These are phyloP conservation scores for Acronicta psi DNA, from an alignment of 2,888 invertebrate genomes.

Conservation along the genomic window DNA sequence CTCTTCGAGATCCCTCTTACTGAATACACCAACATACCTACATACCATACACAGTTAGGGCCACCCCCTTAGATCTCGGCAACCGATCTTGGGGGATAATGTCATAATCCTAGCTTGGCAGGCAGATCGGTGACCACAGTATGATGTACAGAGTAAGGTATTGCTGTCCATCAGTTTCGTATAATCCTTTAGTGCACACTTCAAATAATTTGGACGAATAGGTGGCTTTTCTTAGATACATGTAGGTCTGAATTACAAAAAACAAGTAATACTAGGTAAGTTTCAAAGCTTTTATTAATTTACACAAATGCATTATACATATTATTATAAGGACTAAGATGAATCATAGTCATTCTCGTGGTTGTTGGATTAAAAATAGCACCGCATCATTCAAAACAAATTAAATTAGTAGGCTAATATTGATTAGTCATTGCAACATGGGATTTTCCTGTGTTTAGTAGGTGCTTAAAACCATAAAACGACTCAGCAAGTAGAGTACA, in stretches of 20 bases:
- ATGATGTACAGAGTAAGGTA: constrained; percentile 31
- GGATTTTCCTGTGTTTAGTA: constrained; percentile 21
- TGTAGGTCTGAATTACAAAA: too few relatives aligned
- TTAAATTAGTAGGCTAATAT: constrained; percentile 10
- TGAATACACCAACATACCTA: constrained; percentile 17
- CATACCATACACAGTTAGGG: constrained; percentile 2
- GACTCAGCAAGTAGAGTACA: constrained; percentile 7
- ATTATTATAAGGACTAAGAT: too few relatives aligned
- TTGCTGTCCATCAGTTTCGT: constrained; percentile 39
- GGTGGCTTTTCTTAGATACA: constrained; percentile 10
- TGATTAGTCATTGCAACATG: constrained; percentile 31
- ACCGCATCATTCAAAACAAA: constrained; percentile 23
- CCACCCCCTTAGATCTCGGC: constrained; percentile 39
- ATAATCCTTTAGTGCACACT: constrained; percentile 33
- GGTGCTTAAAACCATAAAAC: constrained; percentile 17
- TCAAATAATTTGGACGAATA: constrained; percentile 4
- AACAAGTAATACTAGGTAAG: too few relatives aligned
- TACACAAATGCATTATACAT: too few relatives aligned
- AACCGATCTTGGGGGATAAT: constrained; percentile 49
- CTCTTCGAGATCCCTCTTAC: constrained; percentile 48
- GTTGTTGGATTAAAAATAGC: constrained; percentile 6
- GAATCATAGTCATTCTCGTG: too few relatives aligned
- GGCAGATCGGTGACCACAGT: constrained; percentile 46
- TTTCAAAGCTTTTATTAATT: too few relatives aligned
- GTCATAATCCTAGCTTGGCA: constrained; percentile 53